These are phyloP conservation scores for Dendrolimus punctatus DNA, from an alignment of 1,140 invertebrate genomes.

Conservation along the genomic window DNA sequence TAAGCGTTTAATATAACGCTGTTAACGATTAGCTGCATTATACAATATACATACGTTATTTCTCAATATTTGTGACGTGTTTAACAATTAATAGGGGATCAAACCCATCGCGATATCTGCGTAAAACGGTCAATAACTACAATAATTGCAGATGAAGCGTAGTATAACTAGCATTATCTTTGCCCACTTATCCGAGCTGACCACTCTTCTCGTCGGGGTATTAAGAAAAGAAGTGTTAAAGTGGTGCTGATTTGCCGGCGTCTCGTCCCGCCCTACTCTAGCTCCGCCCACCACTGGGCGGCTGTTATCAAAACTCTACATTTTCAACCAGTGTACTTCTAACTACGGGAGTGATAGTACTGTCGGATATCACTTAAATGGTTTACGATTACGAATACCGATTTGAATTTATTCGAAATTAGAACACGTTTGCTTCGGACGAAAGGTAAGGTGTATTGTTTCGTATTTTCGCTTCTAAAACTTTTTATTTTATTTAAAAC, in stretches of 20 bases:
- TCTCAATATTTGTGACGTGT: too few relatives aligned
- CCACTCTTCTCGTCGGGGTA: conserved; percentile 37
- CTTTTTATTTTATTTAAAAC: too few relatives aligned
- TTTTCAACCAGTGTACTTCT: conserved; percentile 26
- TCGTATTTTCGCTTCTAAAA: too few relatives aligned
- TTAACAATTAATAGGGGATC: too few relatives aligned
- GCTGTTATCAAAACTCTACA: conserved; percentile 11
- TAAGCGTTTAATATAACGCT: too few relatives aligned
- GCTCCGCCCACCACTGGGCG: conserved; percentile 55
- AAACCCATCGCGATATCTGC: too few relatives aligned
- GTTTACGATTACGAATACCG: conserved; percentile 2
- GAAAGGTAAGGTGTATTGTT: too few relatives aligned
- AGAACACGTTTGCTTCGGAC: too few relatives aligned
- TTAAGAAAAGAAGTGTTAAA: conserved; percentile 47
- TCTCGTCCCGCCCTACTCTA: conserved; percentile 39
- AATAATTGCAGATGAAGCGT: not conserved
- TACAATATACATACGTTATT: too few relatives aligned
- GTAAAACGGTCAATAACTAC: too few relatives aligned
- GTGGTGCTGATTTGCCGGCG: conserved; percentile 44
- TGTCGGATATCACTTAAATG: conserved; percentile 2
- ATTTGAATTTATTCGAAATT: too few relatives aligned
- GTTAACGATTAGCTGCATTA: too few relatives aligned
- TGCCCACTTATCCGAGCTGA: conserved; percentile 39
- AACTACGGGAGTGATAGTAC: conserved; percentile 7
- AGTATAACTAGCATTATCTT: conserved; percentile 12